phyloP scores from a whole-genome alignment of 2,888 invertebrate species.

The Eupithecia centaureata region DNA sequence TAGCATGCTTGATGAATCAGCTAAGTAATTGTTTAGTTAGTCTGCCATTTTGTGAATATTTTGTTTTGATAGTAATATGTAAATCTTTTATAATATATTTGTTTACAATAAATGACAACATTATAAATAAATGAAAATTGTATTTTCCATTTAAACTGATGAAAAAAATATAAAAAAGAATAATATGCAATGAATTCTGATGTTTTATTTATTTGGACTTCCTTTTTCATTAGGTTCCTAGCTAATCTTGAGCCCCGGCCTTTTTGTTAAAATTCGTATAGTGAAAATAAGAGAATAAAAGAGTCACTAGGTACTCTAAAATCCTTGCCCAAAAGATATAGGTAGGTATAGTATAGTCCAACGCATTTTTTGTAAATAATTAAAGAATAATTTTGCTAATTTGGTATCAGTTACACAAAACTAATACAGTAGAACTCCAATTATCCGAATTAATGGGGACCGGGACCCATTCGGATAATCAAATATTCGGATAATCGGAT shows the following conservation, averaged over 20 bases:
- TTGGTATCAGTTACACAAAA: no score
- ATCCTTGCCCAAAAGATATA: no score
- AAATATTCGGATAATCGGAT: no score
- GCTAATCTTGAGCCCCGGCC: not conserved
- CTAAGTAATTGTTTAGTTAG: conserved; percentile 83
- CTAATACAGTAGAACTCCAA: no score
- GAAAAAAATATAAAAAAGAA: conserved; percentile 84
- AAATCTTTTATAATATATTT: conserved; percentile 85
- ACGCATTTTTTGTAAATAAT: no score
- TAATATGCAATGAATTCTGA: conserved; percentile 82
- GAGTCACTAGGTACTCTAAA: no score
- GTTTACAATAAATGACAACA: conserved; percentile 85
- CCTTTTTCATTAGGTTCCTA: not conserved
- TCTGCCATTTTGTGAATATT: conserved; percentile 85
- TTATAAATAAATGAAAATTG: conserved; percentile 83
- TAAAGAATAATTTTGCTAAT: no score
- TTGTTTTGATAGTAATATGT: conserved; percentile 85
- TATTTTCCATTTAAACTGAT: conserved; percentile 85
- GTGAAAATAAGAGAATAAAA: no score
- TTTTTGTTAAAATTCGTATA: no score
- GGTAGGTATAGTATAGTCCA: no score
- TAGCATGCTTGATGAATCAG: conserved; percentile 81
- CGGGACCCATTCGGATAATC: no score
- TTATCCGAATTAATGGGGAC: no score
- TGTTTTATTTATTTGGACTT: conserved; percentile 68